These are phyloP conservation scores for Lycodopsis pacificus DNA, from an alignment of 2,797 vertebrate species.

Conservation along the genomic window DNA sequence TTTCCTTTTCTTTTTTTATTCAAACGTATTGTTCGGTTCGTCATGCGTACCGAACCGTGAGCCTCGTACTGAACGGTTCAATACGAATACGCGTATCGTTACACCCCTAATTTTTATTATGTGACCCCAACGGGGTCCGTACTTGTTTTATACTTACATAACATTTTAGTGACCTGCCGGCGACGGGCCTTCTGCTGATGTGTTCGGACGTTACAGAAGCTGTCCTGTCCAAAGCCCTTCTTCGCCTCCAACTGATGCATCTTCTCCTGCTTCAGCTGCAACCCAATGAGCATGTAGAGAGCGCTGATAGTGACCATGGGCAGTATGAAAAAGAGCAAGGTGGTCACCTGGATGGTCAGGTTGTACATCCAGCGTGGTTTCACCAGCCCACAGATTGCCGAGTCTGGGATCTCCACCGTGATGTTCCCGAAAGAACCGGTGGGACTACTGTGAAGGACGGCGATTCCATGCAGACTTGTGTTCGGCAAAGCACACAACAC, in stretches of 20 bases:
- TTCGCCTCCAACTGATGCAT: conserved; percentile 84
- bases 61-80: too few relatives aligned
- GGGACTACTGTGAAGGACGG: conserved; percentile 74
- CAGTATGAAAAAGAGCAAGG: conserved; percentile 91
- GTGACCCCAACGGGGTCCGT: neutral
- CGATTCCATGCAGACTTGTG: conserved; percentile 91
- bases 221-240: conserved; percentile 51
- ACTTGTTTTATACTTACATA: conserved; percentile 88
- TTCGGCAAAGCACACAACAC: conserved; percentile 93
- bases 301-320: conserved; percentile 93
- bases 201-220: conserved; percentile 71
- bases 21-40: too few relatives aligned
- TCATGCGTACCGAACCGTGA: too few relatives aligned
- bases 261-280: conserved; percentile 89
- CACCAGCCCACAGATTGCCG: conserved; percentile 87
- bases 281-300: conserved; percentile 92
- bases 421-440: conserved; percentile 7
- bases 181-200: conserved; percentile 86
- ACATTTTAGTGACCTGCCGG: conserved; percentile 96
- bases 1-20: too few relatives aligned
- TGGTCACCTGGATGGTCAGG: conserved; percentile 91
- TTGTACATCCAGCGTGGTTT: conserved; percentile 89
- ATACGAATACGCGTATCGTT: too few relatives aligned
- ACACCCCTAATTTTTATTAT: neutral
- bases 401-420: conserved; percentile 79